A percentile compares a stretch with the other conserved stretches of the same genome.
Evolutionary conservation across 2,888 invertebrate species (phyloP).

Genomic region (Drepana falcataria): DNA sequence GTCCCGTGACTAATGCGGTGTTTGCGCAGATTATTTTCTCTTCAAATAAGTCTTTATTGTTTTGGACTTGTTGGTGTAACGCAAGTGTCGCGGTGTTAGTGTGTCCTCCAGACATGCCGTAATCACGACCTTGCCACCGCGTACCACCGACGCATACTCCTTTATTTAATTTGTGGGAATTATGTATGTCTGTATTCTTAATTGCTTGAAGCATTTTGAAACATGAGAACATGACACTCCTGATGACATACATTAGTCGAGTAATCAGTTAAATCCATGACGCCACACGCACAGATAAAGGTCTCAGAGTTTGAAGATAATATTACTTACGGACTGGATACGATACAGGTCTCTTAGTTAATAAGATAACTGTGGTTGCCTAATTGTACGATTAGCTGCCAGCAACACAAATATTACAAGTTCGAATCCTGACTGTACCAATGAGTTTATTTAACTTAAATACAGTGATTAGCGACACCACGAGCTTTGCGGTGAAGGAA

Average conservation of each 20-base stretch:
- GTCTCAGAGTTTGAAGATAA: neutral
- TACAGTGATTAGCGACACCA: too few species aligned
- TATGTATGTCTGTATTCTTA: slow-evolving; percentile 4
- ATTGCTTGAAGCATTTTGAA: neutral
- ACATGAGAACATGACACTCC: neutral
- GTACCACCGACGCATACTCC: slow-evolving; percentile 23
- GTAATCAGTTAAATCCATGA: neutral
- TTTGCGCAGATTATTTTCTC: too few species aligned
- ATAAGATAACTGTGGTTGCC: too few species aligned
- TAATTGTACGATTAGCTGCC: too few species aligned
- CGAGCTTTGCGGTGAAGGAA: too few species aligned
- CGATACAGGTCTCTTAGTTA: too few species aligned
- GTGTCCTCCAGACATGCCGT: slow-evolving; percentile 37
- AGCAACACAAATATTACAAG: too few species aligned
- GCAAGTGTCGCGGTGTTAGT: slow-evolving; percentile 23
- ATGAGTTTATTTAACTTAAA: too few species aligned
- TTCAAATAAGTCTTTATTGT: slow-evolving; percentile 18
- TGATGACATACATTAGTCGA: neutral
- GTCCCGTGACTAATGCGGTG: too few species aligned
- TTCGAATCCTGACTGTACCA: too few species aligned
- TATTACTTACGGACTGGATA: too few species aligned
- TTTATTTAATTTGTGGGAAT: slow-evolving; percentile 14
- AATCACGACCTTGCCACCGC: slow-evolving; percentile 29
- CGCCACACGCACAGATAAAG: neutral
- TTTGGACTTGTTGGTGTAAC: slow-evolving; percentile 26